phyloP scores from a whole-genome alignment of 1,140 invertebrate species.

The Whitmania pigra region DNA sequence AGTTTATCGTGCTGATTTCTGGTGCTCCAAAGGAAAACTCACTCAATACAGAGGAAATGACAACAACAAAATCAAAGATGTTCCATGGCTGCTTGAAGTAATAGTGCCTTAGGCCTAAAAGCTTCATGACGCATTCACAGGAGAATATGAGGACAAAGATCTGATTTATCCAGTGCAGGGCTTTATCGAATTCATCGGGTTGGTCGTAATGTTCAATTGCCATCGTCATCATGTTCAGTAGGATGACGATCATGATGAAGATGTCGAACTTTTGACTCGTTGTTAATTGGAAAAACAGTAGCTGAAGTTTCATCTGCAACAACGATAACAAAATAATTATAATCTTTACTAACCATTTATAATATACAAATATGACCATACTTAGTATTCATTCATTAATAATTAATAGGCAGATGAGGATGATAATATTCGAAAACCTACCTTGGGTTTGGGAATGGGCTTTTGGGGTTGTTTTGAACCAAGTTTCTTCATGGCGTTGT shows the following conservation, averaged over 20 bases:
- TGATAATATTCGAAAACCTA: constrained; percentile 22
- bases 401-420: neutral
- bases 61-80: constrained; percentile 96
- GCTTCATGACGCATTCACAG: constrained; percentile 89
- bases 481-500: constrained; percentile 99
- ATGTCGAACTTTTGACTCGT: constrained; percentile 98
- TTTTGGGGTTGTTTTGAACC: constrained; percentile 93
- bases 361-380: too few relatives aligned
- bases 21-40: constrained; percentile 33
- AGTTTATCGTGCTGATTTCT: too few relatives aligned
- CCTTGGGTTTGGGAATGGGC: constrained; percentile 80
- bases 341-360: too few relatives aligned
- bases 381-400: neutral
- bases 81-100: constrained; percentile 99
- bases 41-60: constrained; percentile 78
- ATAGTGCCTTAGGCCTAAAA: constrained; percentile 87
- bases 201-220: constrained; percentile 90
- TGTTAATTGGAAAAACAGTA: constrained; percentile 88
- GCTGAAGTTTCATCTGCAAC: constrained; percentile 81
- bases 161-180: constrained; percentile 80
- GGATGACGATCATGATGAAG: constrained; percentile 97
- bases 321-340: constrained; percentile 26
- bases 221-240: constrained; percentile 97
- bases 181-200: constrained; percentile 59
- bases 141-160: constrained; percentile 97